phyloP scores from a whole-genome alignment of 2,797 vertebrate species.

The Ceyx erithaca region DNA sequence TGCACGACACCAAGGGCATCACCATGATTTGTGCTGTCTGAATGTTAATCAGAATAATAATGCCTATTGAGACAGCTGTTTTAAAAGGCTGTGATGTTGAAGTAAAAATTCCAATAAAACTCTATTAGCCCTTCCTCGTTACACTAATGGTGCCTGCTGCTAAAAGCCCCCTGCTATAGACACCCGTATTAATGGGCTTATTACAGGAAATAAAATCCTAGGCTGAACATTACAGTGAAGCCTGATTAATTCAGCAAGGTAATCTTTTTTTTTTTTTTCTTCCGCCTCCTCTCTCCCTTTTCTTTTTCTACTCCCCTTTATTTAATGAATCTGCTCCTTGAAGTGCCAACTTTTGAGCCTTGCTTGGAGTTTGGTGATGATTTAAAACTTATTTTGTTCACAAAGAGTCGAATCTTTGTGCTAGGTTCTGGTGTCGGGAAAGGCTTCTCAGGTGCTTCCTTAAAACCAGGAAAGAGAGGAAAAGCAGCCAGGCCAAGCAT shows the following conservation, averaged over 20 bases:
- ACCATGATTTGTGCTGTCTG: constrained; percentile 70
- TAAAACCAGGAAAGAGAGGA: background rate
- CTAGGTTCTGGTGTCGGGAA: background rate
- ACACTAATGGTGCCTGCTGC: constrained; percentile 73
- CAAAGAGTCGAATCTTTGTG: background rate
- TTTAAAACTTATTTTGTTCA: constrained; percentile 42
- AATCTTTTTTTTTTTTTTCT: constrained; percentile 11
- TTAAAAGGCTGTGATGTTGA: constrained; percentile 68
- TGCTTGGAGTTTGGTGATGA: background rate
- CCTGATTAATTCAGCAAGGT: constrained; percentile 74
- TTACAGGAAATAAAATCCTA: constrained; percentile 77
- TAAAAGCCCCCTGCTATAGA: constrained; percentile 72
- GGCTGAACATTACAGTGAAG: constrained; percentile 68
- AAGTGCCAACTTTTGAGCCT: constrained; percentile 43
- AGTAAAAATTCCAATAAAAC: constrained; percentile 74
- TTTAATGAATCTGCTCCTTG: constrained; percentile 63
- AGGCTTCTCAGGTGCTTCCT: background rate
- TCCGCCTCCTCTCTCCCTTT: background rate
- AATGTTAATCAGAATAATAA: constrained; percentile 77
- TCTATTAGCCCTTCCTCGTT: constrained; percentile 77
- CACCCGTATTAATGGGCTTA: constrained; percentile 75
- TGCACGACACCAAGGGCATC: constrained; percentile 61
- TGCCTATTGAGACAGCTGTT: constrained; percentile 75
- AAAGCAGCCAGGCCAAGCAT: background rate
- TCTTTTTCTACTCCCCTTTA: constrained; percentile 2